Evolutionary conservation across 2,797 vertebrate species (phyloP).

Genomic region (Strix occidentalis): DNA sequence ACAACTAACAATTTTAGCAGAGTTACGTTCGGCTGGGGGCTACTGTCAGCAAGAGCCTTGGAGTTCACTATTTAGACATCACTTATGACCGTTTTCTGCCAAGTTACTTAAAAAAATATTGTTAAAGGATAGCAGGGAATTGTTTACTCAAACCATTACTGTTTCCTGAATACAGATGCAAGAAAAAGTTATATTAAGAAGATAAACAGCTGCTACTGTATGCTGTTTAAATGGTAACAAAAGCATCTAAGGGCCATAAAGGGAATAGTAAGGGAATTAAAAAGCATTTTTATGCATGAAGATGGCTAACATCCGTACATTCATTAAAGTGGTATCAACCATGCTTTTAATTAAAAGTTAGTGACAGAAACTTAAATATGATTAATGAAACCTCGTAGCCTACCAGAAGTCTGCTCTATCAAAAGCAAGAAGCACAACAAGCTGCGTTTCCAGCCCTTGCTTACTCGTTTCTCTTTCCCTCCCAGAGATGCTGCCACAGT

Average conservation of each 20-base stretch:
- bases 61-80: not conserved
- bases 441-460: not conserved
- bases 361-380: slow-evolving; percentile 54
- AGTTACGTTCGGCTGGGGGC: not conserved
- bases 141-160: slow-evolving; percentile 20
- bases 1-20: not conserved
- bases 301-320: slow-evolving; percentile 47
- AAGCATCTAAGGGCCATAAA: slow-evolving; percentile 66
- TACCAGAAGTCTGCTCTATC: not conserved
- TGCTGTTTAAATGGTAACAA: slow-evolving; percentile 38
- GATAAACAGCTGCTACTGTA: slow-evolving; percentile 60
- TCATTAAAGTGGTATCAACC: slow-evolving; percentile 59
- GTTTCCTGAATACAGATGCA: slow-evolving; percentile 39
- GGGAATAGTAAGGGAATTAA: slow-evolving; percentile 64
- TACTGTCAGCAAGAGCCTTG: not conserved
- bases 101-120: not conserved
- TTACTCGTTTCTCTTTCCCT: not conserved
- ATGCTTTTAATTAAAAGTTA: slow-evolving; percentile 72
- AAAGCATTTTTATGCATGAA: slow-evolving; percentile 58
- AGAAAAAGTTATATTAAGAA: slow-evolving; percentile 60
- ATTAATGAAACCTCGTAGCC: slow-evolving; percentile 37
- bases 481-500: not conserved
- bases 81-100: not conserved
- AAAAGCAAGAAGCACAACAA: not conserved
- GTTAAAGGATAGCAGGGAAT: slow-evolving; percentile 25